Percentiles rank a stretch among this genome's conserved stretches.
Conservation (phyloP, 2,888 invertebrate species). For the Saturnia pavonia region DNA sequence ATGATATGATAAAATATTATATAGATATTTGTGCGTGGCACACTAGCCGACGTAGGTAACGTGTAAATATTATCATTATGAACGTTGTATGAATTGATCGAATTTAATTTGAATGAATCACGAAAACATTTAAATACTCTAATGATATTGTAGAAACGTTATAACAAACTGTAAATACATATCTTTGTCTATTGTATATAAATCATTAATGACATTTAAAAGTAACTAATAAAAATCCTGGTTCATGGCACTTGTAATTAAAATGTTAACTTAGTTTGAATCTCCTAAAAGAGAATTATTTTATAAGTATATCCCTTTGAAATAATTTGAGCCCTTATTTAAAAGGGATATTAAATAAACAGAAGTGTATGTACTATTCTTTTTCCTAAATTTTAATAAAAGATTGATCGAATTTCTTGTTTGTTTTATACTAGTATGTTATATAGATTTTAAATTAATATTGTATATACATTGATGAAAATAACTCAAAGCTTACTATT, state of each 20-base stretch:
- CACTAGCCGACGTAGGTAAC: constrained; percentile 34
- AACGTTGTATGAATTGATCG: constrained; percentile 41
- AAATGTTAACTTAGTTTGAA: constrained; percentile 26
- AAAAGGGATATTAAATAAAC: constrained; percentile 73
- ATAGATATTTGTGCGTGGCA: constrained; percentile 66
- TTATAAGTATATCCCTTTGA: constrained; percentile 72
- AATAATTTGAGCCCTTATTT: constrained; percentile 81
- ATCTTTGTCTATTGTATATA: constrained; percentile 62
- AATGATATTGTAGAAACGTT: constrained; percentile 34
- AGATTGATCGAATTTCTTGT: constrained; percentile 35
- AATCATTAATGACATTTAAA: constrained; percentile 41
- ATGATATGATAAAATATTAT: constrained; percentile 23
- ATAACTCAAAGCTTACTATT: not conserved
- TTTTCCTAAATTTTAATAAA: constrained; percentile 53
- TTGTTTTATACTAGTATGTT: constrained; percentile 18
- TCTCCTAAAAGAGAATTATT: constrained; percentile 36
- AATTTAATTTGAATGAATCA: constrained; percentile 48
- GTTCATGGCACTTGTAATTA: constrained; percentile 33
- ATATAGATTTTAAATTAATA: not conserved
- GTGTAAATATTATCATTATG: constrained; percentile 43
- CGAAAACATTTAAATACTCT: constrained; percentile 48
- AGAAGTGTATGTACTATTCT: constrained; percentile 35
- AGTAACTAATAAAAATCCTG: constrained; percentile 26
- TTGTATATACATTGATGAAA: not conserved
- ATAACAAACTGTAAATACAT: constrained; percentile 54